phyloP scores from a whole-genome alignment of 2,797 vertebrate species.

The Neomorphus geoffroyi region DNA sequence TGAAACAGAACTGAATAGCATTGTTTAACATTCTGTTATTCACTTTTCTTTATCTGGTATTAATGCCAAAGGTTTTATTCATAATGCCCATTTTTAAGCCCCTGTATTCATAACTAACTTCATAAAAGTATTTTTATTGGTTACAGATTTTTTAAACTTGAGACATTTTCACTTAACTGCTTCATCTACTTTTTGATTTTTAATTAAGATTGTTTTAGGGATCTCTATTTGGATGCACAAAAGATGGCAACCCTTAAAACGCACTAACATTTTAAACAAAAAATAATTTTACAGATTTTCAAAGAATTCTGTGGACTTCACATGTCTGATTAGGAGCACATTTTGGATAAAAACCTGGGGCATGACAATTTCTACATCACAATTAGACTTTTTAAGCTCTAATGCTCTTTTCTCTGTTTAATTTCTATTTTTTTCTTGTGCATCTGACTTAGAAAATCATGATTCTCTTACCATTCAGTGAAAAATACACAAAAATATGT shows the following conservation, averaged over 20 bases:
- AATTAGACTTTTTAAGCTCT: neutral
- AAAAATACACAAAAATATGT: neutral
- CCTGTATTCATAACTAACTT: neutral
- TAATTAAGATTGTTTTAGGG: neutral
- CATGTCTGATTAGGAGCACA: neutral
- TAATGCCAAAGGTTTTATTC: neutral
- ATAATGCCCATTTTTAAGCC: neutral
- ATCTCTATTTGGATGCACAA: neutral
- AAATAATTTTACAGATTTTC: neutral
- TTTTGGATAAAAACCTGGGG: neutral
- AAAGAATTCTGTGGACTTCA: neutral
- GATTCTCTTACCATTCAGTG: neutral
- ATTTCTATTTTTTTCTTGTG: neutral
- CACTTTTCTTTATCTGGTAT: neutral
- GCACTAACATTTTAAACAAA: neutral
- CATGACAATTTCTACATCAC: neutral
- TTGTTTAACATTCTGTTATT: neutral
- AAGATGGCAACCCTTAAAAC: neutral
- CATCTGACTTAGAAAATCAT: neutral
- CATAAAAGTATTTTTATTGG: neutral
- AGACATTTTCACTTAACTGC: neutral
- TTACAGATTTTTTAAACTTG: neutral
- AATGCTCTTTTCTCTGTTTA: neutral
- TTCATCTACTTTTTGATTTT: neutral
- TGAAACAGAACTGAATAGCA: neutral